Evolutionary conservation across 2,797 vertebrate species (phyloP).

Genomic region (Sebastes vulpes): DNA sequence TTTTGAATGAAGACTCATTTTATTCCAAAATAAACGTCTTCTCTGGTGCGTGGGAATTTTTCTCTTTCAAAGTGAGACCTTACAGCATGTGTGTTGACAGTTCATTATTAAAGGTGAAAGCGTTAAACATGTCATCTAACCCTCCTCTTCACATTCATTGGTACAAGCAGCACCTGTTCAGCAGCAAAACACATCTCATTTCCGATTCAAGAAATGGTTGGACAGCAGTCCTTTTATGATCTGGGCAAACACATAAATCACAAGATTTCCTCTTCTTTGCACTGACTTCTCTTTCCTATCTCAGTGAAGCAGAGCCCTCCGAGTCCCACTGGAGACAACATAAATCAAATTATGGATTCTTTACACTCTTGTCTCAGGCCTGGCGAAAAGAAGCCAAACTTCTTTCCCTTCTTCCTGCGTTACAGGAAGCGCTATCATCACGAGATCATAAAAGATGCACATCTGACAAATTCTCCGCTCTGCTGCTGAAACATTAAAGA

Average conservation of each 20-base stretch:
- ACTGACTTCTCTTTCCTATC: slow-evolving; percentile 49
- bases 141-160: not conserved
- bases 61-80: not conserved
- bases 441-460: slow-evolving; percentile 52
- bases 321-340: slow-evolving; percentile 30
- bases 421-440: slow-evolving; percentile 9
- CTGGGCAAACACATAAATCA: slow-evolving; percentile 53
- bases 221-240: slow-evolving; percentile 48
- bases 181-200: slow-evolving; percentile 33
- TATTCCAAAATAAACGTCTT: not conserved
- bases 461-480: slow-evolving; percentile 42
- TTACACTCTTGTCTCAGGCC: slow-evolving; percentile 36
- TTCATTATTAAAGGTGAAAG: slow-evolving; percentile 9
- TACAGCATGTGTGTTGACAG: slow-evolving; percentile 1
- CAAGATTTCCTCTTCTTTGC: slow-evolving; percentile 33
- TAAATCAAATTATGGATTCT: slow-evolving; percentile 55
- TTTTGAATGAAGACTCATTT: not conserved
- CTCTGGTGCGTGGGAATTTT: not conserved
- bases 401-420: not conserved
- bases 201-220: slow-evolving; percentile 45
- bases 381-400: slow-evolving; percentile 16
- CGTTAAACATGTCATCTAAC: not conserved
- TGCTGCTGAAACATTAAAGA: slow-evolving; percentile 48
- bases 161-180: slow-evolving; percentile 40
- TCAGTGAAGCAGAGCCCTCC: slow-evolving; percentile 46